Evolutionary conservation across 2,113 vertebrate genomes (phyloP).

Genomic region (Pseudopipra pipra): DNA sequence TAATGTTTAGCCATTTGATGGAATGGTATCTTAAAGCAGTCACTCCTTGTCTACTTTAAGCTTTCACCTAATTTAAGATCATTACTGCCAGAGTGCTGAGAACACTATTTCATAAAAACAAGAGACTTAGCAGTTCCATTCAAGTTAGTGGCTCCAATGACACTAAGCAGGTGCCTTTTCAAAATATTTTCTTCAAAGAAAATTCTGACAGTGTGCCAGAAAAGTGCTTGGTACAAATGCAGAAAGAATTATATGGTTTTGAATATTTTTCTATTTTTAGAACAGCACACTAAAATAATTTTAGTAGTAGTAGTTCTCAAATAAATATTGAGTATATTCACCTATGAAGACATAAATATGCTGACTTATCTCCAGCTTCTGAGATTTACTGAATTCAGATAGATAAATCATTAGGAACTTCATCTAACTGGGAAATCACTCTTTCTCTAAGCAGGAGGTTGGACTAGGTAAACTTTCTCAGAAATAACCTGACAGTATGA

Average conservation of each 20-base stretch:
- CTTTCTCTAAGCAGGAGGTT: not conserved
- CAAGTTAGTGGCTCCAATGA: not conserved
- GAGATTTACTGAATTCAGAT: not conserved
- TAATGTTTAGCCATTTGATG: not conserved
- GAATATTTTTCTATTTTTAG: not conserved
- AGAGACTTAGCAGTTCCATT: not conserved
- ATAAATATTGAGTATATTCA: not conserved
- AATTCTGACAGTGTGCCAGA: not conserved
- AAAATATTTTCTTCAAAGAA: not conserved
- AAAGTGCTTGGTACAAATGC: not conserved
- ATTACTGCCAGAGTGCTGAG: not conserved
- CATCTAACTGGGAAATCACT: not conserved
- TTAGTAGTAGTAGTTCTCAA: not conserved
- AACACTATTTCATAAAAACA: not conserved
- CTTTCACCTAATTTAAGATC: not conserved
- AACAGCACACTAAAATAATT: not conserved
- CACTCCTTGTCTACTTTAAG: not conserved
- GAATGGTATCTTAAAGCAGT: not conserved
- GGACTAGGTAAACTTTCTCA: not conserved
- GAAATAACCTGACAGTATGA: not conserved
- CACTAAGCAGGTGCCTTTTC: not conserved
- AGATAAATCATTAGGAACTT: not conserved
- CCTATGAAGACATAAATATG: not conserved
- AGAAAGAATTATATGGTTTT: not conserved
- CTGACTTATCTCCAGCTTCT: not conserved